Evolutionary conservation across 2,113 vertebrate species (phyloP).

Genomic region (Brienomyrus longianalis): DNA sequence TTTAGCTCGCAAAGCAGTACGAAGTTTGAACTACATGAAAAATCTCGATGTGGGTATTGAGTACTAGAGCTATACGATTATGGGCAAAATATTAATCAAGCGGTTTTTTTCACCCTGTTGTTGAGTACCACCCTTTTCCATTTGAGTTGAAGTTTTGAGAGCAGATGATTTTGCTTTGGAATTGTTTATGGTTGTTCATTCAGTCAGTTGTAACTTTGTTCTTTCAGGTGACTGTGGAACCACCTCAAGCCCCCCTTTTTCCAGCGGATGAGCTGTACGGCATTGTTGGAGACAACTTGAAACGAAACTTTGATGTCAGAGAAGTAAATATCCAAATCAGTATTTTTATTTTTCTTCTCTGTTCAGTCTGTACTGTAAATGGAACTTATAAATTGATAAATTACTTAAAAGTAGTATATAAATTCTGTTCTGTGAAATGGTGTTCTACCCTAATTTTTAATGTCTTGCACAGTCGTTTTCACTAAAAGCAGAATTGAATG

Average conservation of each 20-base stretch:
- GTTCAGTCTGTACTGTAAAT: background rate
- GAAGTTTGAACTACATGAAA: constrained; percentile 84
- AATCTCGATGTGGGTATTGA: constrained; percentile 73
- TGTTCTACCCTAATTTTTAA: background rate
- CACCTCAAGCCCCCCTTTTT: constrained; percentile 79
- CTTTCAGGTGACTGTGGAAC: constrained; percentile 74
- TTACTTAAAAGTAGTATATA: background rate
- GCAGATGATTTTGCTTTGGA: background rate
- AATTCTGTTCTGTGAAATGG: background rate
- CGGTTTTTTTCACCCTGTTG: background rate
- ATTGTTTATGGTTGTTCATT: background rate
- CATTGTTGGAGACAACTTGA: constrained; percentile 86
- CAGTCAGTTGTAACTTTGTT: constrained; percentile 6
- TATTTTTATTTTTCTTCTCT: background rate
- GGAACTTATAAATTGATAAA: background rate
- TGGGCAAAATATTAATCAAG: background rate
- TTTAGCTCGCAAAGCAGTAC: constrained; percentile 78
- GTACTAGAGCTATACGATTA: background rate
- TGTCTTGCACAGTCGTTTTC: background rate
- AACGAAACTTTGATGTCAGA: constrained; percentile 87
- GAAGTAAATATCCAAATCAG: constrained; percentile 65
- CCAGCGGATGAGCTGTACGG: constrained; percentile 93
- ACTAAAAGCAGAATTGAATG: background rate
- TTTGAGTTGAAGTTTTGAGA: background rate
- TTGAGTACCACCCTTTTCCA: background rate